Evolutionary conservation across 2,888 invertebrate genomes (phyloP).

Genomic region (Pristionchus maxplancki): DNA sequence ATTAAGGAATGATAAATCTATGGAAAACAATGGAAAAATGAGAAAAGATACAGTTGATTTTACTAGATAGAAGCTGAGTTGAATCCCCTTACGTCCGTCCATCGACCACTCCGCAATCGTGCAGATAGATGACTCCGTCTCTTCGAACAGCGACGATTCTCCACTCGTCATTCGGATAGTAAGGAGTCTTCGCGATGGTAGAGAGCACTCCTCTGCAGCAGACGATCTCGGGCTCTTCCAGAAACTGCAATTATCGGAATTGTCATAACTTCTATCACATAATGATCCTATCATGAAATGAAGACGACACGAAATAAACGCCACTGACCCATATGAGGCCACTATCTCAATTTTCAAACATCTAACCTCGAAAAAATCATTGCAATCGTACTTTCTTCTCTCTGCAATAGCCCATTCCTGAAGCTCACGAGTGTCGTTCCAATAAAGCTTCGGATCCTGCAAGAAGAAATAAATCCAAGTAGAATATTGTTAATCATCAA

Average conservation of each 20-base stretch:
- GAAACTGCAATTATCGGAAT: not conserved
- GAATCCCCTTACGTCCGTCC: not conserved
- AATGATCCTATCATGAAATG: too few relatives aligned
- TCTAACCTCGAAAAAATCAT: not conserved
- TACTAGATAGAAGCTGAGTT: too few relatives aligned
- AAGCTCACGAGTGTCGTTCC: not conserved
- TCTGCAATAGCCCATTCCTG: constrained; percentile 16
- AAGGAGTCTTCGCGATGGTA: constrained; percentile 63
- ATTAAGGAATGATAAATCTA: too few relatives aligned
- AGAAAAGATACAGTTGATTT: too few relatives aligned
- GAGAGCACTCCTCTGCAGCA: constrained; percentile 72
- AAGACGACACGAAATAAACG: too few relatives aligned
- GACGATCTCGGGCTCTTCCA: constrained; percentile 58
- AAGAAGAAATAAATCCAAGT: too few relatives aligned
- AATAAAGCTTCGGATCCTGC: not conserved
- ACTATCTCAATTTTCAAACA: too few relatives aligned
- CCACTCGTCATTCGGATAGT: constrained; percentile 80
- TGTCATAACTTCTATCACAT: too few relatives aligned
- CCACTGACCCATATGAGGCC: too few relatives aligned
- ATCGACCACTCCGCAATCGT: constrained; percentile 15
- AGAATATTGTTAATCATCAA: too few relatives aligned
- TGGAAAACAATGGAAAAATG: too few relatives aligned
- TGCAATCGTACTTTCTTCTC: not conserved
- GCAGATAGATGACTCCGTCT: constrained; percentile 75
- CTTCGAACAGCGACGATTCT: constrained; percentile 84